Evolutionary conservation across 53 echinoderm and acorn worm genomes (phyloP).

Genomic region (Stichopus horrens): DNA sequence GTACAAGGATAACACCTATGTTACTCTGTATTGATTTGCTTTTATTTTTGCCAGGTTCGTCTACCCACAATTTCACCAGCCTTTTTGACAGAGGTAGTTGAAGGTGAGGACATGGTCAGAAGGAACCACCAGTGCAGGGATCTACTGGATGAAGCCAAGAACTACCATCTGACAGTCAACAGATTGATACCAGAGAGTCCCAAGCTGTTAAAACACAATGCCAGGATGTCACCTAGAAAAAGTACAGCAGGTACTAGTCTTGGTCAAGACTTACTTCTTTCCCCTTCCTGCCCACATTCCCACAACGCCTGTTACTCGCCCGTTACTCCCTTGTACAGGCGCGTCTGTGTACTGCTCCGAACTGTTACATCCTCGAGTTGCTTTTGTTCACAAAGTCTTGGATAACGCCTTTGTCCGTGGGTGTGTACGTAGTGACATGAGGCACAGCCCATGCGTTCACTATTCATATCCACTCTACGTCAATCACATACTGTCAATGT

Average conservation of each 20-base stretch:
- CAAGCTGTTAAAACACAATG: constrained; percentile 53
- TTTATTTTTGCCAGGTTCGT: constrained; percentile 60
- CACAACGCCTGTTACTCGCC: background rate
- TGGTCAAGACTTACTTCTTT: background rate
- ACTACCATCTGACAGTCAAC: constrained; percentile 83
- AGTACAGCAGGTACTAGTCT: constrained; percentile 78
- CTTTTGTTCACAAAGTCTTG: too few species aligned
- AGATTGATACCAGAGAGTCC: constrained; percentile 66
- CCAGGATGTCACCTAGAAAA: constrained; percentile 71
- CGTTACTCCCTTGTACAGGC: too few species aligned
- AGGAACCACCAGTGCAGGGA: constrained; percentile 83
- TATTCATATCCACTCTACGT: too few species aligned
- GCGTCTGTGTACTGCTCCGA: too few species aligned
- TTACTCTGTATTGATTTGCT: background rate
- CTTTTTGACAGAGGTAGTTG: constrained; percentile 83
- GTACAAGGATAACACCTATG: background rate
- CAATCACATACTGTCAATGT: too few species aligned
- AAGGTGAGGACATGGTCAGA: constrained; percentile 79
- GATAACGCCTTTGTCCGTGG: background rate
- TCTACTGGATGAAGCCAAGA: constrained; percentile 93
- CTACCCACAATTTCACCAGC: constrained; percentile 82
- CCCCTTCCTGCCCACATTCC: too few species aligned
- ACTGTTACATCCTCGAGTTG: too few species aligned
- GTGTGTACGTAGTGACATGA: background rate
- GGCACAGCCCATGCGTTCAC: background rate